Evolutionary conservation across 2,113 vertebrate species (phyloP), one percentile per base, ranked within the genome.

Genomic region (Tyrannus savana): DNA sequence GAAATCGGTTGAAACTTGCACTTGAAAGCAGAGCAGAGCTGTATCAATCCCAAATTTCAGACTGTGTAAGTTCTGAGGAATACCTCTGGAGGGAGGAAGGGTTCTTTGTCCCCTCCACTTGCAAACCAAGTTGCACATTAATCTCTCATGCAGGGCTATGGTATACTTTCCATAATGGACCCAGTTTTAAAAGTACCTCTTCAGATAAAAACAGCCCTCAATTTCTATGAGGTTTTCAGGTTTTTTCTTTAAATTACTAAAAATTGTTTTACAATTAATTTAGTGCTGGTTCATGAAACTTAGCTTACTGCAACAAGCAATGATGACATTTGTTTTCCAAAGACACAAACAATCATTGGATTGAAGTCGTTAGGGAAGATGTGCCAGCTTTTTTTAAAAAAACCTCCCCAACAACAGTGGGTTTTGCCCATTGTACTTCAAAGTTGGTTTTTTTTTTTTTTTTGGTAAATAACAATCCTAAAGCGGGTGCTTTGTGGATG

Each of bases 341-440:
- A 94, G 93, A 68, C 75, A 60, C 72, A 78, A 92, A 91, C 75
- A 84, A 95, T 79, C 89, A 94, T 96, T 96, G 94, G 84, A 96
- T 46, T 74, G 87, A 89, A 96, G 74, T 96, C 1, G n/a, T 75
- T 75, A 28, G 81, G 77, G 84, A 97, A 94, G 47, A 59, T 19
- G 5, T 76, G 39, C 62, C 89, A 95, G 83, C 37, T 62, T 86
- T 93, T 82, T 94, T 93, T 15, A 22, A 68, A 96, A 68, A 96
- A 84, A 17, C 33, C 84, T 80, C 64, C 31, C 46, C 63, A 67
- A 88, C 86, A 89, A 73, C 84, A 79, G 88, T 1, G 27, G 50
- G 80, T 89, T 71, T 79, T 94, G 64, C 75, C 84, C 89, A 49
- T 96, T 46, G 77, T 83, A 42, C 53, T 68, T 76, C 80, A 69